Conservation (phyloP, 2,797 vertebrate species). For the Syndactyla subalaris region DNA sequence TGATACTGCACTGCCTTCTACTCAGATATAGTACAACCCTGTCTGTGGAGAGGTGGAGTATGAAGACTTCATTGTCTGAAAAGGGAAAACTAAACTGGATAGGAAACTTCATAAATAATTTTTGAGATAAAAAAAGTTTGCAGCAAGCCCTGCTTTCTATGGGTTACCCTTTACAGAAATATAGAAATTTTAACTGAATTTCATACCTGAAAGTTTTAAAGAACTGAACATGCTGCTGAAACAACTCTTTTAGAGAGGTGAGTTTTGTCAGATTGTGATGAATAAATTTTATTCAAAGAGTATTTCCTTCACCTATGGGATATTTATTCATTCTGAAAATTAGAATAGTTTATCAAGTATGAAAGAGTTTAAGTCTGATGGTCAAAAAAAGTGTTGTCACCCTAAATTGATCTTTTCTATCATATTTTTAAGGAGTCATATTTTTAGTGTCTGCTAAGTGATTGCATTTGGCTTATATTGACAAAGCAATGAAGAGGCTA, state of each 20-base stretch:
- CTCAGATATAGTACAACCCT: not conserved
- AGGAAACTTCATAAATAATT: not conserved
- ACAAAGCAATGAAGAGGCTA: constrained; percentile 32
- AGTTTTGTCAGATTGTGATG: not conserved
- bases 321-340: not conserved
- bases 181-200: not conserved
- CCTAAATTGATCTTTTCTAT: not conserved
- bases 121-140: not conserved
- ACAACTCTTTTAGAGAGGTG: not conserved
- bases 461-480: constrained; percentile 17
- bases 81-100: not conserved
- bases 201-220: not conserved
- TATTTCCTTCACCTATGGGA: not conserved
- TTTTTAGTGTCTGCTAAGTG: constrained; percentile 3
- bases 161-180: not conserved
- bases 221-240: not conserved
- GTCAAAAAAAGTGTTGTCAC: not conserved
- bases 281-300: not conserved
- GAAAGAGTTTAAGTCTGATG: not conserved
- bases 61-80: not conserved
- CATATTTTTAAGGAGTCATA: not conserved
- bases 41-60: not conserved
- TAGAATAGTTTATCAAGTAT: not conserved
- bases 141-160: not conserved
- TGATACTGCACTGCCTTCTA: not conserved